These are phyloP conservation scores for Atractosteus spatula DNA, from an alignment of 2,113 vertebrate species.

Conservation along the genomic window DNA sequence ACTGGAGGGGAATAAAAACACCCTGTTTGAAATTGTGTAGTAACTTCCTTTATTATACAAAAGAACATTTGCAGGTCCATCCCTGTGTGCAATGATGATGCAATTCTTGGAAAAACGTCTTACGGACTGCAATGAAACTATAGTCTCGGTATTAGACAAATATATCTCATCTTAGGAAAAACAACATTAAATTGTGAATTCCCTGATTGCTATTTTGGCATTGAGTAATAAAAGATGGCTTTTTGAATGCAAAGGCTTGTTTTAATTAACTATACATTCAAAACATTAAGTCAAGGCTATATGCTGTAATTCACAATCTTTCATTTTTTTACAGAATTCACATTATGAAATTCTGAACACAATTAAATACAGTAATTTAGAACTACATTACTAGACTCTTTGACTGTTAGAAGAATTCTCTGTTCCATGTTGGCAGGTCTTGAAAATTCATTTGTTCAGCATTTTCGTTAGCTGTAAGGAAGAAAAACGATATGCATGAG, in stretches of 20 bases:
- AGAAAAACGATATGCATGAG: neutral
- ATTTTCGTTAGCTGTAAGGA: constrained; percentile 49
- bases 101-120: neutral
- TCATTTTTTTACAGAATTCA: constrained; percentile 23
- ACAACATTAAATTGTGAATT: neutral
- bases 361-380: constrained; percentile 12
- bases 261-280: constrained; percentile 55
- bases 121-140: neutral
- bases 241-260: constrained; percentile 48
- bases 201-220: neutral
- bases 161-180: neutral
- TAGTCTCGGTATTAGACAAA: neutral
- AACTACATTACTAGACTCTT: constrained; percentile 4
- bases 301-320: constrained; percentile 37
- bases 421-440: constrained; percentile 66
- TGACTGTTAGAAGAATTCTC: constrained; percentile 59
- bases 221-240: constrained; percentile 6
- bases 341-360: neutral
- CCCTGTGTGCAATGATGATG: neutral
- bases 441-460: constrained; percentile 59
- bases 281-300: constrained; percentile 28
- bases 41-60: constrained; percentile 7
- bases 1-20: neutral
- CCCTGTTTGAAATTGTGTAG: neutral
- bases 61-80: neutral